Evolutionary conservation across 1,140 invertebrate genomes (phyloP).

Genomic region (Littorina saxatilis): DNA sequence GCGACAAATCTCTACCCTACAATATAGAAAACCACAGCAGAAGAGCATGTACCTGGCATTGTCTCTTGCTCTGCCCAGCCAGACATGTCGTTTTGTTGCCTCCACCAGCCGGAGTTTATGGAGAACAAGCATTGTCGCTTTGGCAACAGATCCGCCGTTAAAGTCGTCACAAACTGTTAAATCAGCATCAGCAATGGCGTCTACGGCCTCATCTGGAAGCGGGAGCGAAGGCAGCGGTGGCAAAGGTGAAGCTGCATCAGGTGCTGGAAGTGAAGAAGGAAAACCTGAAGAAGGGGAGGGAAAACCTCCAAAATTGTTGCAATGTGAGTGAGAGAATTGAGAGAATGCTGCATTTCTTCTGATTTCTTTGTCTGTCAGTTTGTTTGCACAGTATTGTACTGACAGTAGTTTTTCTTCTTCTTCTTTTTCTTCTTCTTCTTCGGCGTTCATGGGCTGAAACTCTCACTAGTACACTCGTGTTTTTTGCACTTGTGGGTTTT

Average conservation of each 20-base stretch:
- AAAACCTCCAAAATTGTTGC: background rate
- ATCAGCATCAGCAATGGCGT: background rate
- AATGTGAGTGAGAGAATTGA: too few species aligned
- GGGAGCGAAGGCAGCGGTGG: background rate
- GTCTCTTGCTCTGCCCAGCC: background rate
- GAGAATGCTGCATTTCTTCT: too few species aligned
- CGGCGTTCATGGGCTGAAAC: too few species aligned
- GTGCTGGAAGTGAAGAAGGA: background rate
- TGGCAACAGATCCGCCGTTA: background rate
- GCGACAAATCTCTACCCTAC: slow-evolving; percentile 1
- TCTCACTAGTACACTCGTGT: too few species aligned
- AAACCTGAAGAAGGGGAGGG: background rate
- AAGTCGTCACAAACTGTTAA: background rate
- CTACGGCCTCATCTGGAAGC: background rate
- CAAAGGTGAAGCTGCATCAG: background rate
- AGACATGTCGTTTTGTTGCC: slow-evolving; percentile 4
- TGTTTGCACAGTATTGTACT: too few species aligned
- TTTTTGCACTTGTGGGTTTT: too few species aligned
- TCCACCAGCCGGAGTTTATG: background rate
- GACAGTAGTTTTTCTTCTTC: too few species aligned
- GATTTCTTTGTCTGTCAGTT: too few species aligned
- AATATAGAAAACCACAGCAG: background rate
- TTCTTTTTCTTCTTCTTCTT: too few species aligned
- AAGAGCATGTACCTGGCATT: slow-evolving; percentile 2
- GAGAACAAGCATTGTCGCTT: background rate